Percentiles rank a stretch among this genome's conserved stretches.
Evolutionary conservation across 2,888 invertebrate species (phyloP).

Genomic region (Cephus sareptanus): DNA sequence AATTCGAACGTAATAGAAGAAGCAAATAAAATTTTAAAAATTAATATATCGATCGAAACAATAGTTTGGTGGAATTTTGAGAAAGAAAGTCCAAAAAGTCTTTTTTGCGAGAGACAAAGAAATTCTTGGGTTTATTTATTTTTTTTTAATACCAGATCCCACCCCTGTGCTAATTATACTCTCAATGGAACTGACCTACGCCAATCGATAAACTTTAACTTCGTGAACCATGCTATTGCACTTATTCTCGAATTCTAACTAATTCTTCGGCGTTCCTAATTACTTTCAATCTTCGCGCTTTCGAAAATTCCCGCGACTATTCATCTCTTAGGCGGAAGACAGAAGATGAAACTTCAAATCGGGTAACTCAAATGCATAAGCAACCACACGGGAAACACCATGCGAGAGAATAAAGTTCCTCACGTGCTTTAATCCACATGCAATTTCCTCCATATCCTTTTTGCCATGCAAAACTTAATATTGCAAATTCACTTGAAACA

Average conservation of each 20-base stretch:
- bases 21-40: slow-evolving; percentile 19
- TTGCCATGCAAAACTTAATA: neutral
- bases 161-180: neutral
- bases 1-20: slow-evolving; percentile 21
- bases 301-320: neutral
- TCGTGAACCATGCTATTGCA: neutral
- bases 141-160: neutral
- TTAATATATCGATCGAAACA: slow-evolving; percentile 13
- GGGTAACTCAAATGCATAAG: slow-evolving; percentile 15
- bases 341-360: slow-evolving; percentile 13
- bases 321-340: neutral
- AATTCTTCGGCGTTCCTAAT: neutral
- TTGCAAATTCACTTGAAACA: neutral
- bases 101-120: neutral
- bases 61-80: neutral
- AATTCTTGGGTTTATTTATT: neutral
- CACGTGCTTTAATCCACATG: slow-evolving; percentile 1
- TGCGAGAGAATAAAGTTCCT: slow-evolving; percentile 3
- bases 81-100: neutral
- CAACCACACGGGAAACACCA: slow-evolving; percentile 8
- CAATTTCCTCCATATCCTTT: neutral
- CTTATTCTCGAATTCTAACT: neutral
- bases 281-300: neutral
- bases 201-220: neutral
- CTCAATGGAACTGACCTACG: neutral